Base-by-base conservation (phyloP, 2,113 vertebrate species). In the Eleginops maclovinus region DNA sequence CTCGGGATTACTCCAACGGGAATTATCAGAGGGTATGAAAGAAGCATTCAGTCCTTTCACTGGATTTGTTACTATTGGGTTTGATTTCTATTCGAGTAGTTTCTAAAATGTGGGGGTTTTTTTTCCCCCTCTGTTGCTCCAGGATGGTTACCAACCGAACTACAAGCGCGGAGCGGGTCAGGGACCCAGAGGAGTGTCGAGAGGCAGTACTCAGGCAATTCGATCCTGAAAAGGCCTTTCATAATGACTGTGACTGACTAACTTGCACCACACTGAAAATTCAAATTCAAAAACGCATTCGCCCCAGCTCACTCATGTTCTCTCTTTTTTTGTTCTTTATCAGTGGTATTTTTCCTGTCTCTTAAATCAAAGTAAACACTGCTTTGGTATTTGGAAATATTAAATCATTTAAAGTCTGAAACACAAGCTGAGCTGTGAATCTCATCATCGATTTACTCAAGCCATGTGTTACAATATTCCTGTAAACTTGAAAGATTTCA, bases 71-170 rank as follows among this genome's bases (percentile, higher is more conserved):
- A 14, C 13, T 40, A 7, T 47, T 11, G 4, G 51, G 3, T 26
- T 49, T 54, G 3, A 16, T 72, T 9, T 59, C 11, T 68, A 31
- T 46, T 41, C 11, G 26, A 47, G 54, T 24, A 3, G 16, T 82
- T 72, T 75, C 49, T 83, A 56, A 87, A 75, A 53, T 72, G 9
- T 75, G 1, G 69, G 4, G 76, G 6, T 70, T 24, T 41, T 24
- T 56, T 50, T 41, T n/a, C 14, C 13, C 21, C 22, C 36, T 70
- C 11, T 81, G n/a, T 83, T 68, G 55, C 75, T 94, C 61, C 87
- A 99, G 97, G 97, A 99, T 79, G 97, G 97, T 75, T 99, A 98
- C 94, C 97, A 98, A 88, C 97, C 96, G 92, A 98, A 97, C 93
- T 99, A 98, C 92, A 99, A 99, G 91, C 96, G 97, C 71, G 97